Evolutionary conservation across 2,888 invertebrate species (phyloP).

Genomic region (Drosophila peninsularis): DNA sequence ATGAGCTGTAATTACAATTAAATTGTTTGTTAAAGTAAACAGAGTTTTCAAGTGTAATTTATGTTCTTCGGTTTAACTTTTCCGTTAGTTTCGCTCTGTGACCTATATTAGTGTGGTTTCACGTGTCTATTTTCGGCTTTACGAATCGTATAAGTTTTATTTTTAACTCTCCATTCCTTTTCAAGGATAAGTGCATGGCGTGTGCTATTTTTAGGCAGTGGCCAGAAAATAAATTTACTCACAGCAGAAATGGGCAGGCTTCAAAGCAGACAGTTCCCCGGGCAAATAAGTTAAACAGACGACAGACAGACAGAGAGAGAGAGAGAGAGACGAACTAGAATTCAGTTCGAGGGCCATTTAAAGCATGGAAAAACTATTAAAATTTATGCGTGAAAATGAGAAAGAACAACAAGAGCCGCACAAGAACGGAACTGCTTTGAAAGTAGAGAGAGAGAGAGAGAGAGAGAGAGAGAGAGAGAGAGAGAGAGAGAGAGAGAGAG

Average conservation of each 20-base stretch:
- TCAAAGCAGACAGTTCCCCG: constrained; percentile 22
- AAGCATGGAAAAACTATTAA: constrained; percentile 67
- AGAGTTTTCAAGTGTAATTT: neutral
- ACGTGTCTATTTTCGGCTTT: constrained; percentile 55
- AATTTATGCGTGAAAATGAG: constrained; percentile 66
- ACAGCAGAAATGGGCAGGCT: constrained; percentile 7
- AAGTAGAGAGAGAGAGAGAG: constrained; percentile 37
- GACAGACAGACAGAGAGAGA: constrained; percentile 17
- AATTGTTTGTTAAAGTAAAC: neutral
- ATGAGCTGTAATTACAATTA: neutral
- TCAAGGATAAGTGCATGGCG: constrained; percentile 62
- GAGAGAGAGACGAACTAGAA: neutral
- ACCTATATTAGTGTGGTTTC: constrained; percentile 6
- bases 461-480: constrained; percentile 44
- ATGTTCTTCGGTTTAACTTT: neutral
- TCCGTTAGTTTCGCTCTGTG: neutral
- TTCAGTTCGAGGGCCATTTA: constrained; percentile 38
- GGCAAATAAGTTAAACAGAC: too few species aligned
- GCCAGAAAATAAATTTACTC: constrained; percentile 31
- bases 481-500: constrained; percentile 28
- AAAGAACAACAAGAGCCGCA: constrained; percentile 19
- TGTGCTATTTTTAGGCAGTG: constrained; percentile 55
- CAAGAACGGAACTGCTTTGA: constrained; percentile 13
- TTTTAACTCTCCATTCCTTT: constrained; percentile 46
- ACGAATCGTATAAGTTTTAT: constrained; percentile 65